These are phyloP conservation scores for Ooceraea biroi DNA, from an alignment of 1,140 invertebrate genomes.

Conservation along the genomic window DNA sequence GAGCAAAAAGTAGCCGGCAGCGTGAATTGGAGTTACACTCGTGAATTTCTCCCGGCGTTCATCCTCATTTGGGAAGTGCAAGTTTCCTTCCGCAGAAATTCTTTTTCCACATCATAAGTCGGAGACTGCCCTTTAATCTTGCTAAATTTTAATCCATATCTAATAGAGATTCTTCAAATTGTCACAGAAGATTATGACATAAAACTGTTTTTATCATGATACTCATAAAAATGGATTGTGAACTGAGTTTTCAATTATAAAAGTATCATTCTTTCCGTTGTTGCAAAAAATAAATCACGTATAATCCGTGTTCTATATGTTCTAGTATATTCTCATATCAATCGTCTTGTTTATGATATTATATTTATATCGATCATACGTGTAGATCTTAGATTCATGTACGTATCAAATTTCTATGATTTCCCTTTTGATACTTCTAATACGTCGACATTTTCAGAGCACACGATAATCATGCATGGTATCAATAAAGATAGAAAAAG, in stretches of 20 bases:
- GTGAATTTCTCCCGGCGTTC: constrained; percentile 43
- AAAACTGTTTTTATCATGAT: not conserved
- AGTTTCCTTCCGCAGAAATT: constrained; percentile 47
- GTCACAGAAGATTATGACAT: not conserved
- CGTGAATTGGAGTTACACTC: constrained; percentile 38
- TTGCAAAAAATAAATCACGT: not conserved
- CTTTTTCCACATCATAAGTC: constrained; percentile 46
- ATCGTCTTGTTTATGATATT: no score
- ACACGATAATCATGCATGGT: no score
- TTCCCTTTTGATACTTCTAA: no score
- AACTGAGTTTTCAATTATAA: not conserved
- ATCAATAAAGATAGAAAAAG: no score
- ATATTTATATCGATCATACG: no score
- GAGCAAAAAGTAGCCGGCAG: constrained; percentile 28
- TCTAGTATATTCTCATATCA: no score
- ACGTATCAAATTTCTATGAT: no score
- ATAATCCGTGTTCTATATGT: not conserved
- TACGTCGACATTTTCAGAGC: no score
- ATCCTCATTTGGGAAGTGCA: constrained; percentile 53
- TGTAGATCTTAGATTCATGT: no score
- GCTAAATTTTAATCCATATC: constrained; percentile 46
- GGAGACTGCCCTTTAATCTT: constrained; percentile 22
- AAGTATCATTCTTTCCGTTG: constrained; percentile 2
- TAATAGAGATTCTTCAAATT: constrained; percentile 9
- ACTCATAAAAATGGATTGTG: not conserved